Evolutionary conservation across 2,113 vertebrate genomes (phyloP), one percentile per base, ranked within the genome.

Genomic region (Eulemur macaco): DNA sequence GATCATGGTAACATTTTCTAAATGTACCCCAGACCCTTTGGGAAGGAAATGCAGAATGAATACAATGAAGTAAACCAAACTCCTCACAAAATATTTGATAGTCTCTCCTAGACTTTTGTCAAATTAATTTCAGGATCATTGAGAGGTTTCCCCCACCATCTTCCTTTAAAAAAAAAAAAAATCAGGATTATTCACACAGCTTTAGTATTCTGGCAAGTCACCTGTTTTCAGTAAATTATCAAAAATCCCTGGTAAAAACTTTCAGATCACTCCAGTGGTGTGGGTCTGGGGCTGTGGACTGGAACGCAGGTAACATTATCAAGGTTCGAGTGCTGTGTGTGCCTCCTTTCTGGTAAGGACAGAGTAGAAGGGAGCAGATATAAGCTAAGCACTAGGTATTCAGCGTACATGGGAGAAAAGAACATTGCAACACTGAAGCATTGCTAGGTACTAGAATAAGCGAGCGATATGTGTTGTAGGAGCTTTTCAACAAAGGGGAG

Each of bases 91-190:
- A 68, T 85, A 58, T 64, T 71, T 91, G 77, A 78, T 86, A 68
- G 27, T 86, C 8, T 66, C 31, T 89, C 83, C 68, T 89, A 93
- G 58, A 58, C 42, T 60, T 94, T 84, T 89, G 54, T 85, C 63
- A 92, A 80, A 71, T 42, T 94, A n/a, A 93, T 83, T 96, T 92
- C 8, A 58, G 68, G 63, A 92, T 89, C 74, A 63, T 21, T 74
- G 60, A 17, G 31, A 69, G 4, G 3, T 21, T 71, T 80, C 25
- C 39, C 20, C 27, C 80, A n/a, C 54, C 11, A 42, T 85, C 20
- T 71, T 93, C 45, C 23, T 88, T 97, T 1, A 25, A 58, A 52
- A 93, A 93, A 93, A 37, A 93, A 92, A 23, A 39, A 56, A 82
- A 20, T 21, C 21, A 52, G 20, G 6, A 27, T 83, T 77, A 54